These are phyloP conservation scores for Spheniscus humboldti DNA, from an alignment of 2,797 vertebrate genomes.

Conservation along the genomic window DNA sequence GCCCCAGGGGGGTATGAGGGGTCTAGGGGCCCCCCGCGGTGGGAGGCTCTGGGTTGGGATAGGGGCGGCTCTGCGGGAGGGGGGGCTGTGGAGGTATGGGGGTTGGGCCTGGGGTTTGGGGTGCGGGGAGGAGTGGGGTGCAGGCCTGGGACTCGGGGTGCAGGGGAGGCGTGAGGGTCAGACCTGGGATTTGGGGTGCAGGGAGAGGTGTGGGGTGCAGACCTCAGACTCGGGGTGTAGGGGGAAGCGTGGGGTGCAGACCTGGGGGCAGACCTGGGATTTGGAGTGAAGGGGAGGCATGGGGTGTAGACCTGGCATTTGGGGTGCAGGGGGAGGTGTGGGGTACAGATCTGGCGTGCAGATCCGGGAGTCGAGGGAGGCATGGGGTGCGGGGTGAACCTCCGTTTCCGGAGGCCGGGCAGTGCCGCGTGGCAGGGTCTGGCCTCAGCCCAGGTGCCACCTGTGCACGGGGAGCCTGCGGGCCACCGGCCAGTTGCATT, in stretches of 20 bases:
- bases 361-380: too few species aligned
- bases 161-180: too few species aligned
- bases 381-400: not conserved
- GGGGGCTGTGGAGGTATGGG: too few species aligned
- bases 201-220: not conserved
- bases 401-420: not conserved
- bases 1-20: too few species aligned
- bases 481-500: not conserved
- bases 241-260: too few species aligned
- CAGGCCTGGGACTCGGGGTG: not conserved
- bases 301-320: not conserved
- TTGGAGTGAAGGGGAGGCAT: not conserved
- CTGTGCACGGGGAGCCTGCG: accelerated
- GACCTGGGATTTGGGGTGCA: not conserved
- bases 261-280: not conserved
- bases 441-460: not conserved
- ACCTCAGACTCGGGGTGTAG: not conserved
- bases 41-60: not conserved
- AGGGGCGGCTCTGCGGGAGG: not conserved
- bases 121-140: not conserved
- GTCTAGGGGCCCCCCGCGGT: too few species aligned
- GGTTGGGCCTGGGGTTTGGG: not conserved
- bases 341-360: not conserved
- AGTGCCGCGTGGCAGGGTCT: not conserved
- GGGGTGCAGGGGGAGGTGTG: not conserved